Percentiles rank a stretch among this genome's conserved stretches.
Evolutionary conservation across 2,113 vertebrate species (phyloP).

Genomic region (Seriola quinqueradiata): DNA sequence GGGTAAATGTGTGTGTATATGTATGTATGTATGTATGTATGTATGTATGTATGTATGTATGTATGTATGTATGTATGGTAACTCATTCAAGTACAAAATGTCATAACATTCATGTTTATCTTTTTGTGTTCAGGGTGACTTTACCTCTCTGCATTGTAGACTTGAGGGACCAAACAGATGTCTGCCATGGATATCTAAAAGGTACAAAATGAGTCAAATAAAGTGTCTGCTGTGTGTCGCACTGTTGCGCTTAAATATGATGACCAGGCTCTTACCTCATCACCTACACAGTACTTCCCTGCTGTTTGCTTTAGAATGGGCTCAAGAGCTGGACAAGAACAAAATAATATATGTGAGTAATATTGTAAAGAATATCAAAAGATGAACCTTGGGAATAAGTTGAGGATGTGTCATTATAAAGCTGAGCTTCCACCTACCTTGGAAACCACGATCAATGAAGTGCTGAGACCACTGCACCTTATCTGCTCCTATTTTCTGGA

Average conservation of each 20-base stretch:
- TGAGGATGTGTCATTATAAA: background rate
- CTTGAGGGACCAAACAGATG: constrained; percentile 95
- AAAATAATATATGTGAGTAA: background rate
- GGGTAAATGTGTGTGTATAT: no score
- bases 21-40: no score
- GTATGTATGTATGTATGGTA: no score
- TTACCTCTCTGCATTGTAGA: constrained; percentile 94
- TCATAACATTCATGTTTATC: background rate
- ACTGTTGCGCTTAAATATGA: background rate
- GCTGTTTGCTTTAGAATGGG: constrained; percentile 88
- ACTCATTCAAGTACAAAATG: background rate
- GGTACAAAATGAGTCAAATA: background rate
- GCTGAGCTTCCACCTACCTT: constrained; percentile 80
- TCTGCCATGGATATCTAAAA: constrained; percentile 96
- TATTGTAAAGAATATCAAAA: background rate
- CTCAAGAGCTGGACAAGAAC: constrained; percentile 88
- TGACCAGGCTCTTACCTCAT: constrained; percentile 87
- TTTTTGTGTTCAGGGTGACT: background rate
- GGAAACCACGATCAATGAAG: constrained; percentile 89
- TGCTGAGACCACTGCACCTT: constrained; percentile 91
- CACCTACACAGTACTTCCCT: constrained; percentile 90
- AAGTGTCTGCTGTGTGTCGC: background rate
- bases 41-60: no score
- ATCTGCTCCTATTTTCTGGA: constrained; percentile 89
- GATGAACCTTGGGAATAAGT: background rate